Evolutionary conservation across 2,888 invertebrate genomes (phyloP), one percentile per base, ranked within the genome.

Genomic region (Epistrophe eligans): DNA sequence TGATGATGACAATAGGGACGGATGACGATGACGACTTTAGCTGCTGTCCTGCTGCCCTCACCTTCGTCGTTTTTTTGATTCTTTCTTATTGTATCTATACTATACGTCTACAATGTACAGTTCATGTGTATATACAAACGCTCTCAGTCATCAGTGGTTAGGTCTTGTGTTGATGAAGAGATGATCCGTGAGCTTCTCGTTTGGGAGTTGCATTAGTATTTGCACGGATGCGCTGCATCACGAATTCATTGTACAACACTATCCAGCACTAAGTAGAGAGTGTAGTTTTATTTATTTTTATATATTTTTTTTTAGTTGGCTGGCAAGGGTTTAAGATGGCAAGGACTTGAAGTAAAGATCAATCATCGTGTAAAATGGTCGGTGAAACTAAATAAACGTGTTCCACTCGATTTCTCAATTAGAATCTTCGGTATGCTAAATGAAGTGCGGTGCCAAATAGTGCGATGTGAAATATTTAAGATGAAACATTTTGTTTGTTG

Each of bases 201-300:
- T 77, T 66, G 19, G 66, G 40, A 67, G 64, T 73, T 79, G 66
- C 71, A 82, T 87, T 82, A 79, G 79, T 87, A 82, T 85, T 45
- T 72, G 82, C 77, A 82, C 73, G 79, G 77, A 76, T 82, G 82
- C 40, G 64, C 67, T 58, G 64, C 48, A 85, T 89, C 89, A 89
- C 89, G 89, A 89, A 89, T 88, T 89, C 84, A 80, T 88, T 89
- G 89, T 89, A 89, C 87, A 84, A 89, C 89, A 88, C 89, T 79
- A 79, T 89, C 72, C 84, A 58, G 19, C 66, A 66, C 67, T 67
- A 50, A 67, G 67, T 67, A 67, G 45, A 66, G 73, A 52, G 40
- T 55, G 77, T 62, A 32, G 38, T 15, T 24, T 24, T 24, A 24
- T 24, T 24, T 24, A 24, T 64, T 72, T 24, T 24, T 24, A 24